A percentile compares a stretch with the other conserved stretches of the same genome.
Evolutionary conservation across 1,140 invertebrate species (phyloP).

Genomic region (Dinothrombium tinctorium): DNA sequence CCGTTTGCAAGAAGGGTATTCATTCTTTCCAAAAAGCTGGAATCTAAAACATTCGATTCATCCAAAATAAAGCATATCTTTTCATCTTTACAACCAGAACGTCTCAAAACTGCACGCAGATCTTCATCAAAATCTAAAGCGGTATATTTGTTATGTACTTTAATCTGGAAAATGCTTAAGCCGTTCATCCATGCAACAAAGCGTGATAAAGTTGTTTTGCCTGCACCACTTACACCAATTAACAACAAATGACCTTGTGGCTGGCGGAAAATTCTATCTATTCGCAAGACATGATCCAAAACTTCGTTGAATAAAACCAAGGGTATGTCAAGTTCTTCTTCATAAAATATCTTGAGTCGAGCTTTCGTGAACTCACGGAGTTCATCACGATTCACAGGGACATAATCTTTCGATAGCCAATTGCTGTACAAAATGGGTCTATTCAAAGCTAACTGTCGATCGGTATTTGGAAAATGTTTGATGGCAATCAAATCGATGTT

Average conservation of each 20-base stretch:
- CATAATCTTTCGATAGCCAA: slow-evolving; percentile 95
- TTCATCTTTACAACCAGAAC: slow-evolving; percentile 90
- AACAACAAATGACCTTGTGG: slow-evolving; percentile 89
- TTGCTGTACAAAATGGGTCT: slow-evolving; percentile 93
- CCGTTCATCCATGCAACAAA: slow-evolving; percentile 99
- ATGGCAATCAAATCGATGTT: slow-evolving; percentile 82
- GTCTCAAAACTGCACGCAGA: slow-evolving; percentile 64
- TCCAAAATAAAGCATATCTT: slow-evolving; percentile 93
- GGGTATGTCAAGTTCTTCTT: slow-evolving; percentile 95
- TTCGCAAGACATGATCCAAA: slow-evolving; percentile 87
- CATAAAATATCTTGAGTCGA: slow-evolving; percentile 88
- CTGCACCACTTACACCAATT: slow-evolving; percentile 90
- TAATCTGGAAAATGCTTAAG: slow-evolving; percentile 89
- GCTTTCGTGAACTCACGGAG: slow-evolving; percentile 89
- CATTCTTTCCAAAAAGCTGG: slow-evolving; percentile 94
- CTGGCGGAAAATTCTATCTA: slow-evolving; percentile 95
- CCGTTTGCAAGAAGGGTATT: slow-evolving; percentile 96
- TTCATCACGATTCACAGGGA: slow-evolving; percentile 83
- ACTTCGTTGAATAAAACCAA: slow-evolving; percentile 97
- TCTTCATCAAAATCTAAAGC: slow-evolving; percentile 98
- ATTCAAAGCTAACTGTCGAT: slow-evolving; percentile 54
- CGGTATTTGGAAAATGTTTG: slow-evolving; percentile 82
- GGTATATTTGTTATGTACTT: slow-evolving; percentile 96
- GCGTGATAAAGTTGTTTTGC: slow-evolving; percentile 91
- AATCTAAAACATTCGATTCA: slow-evolving; percentile 96